phyloP scores from a whole-genome alignment of 2,113 vertebrate species.

The Cyprinodon brontotheroides region DNA sequence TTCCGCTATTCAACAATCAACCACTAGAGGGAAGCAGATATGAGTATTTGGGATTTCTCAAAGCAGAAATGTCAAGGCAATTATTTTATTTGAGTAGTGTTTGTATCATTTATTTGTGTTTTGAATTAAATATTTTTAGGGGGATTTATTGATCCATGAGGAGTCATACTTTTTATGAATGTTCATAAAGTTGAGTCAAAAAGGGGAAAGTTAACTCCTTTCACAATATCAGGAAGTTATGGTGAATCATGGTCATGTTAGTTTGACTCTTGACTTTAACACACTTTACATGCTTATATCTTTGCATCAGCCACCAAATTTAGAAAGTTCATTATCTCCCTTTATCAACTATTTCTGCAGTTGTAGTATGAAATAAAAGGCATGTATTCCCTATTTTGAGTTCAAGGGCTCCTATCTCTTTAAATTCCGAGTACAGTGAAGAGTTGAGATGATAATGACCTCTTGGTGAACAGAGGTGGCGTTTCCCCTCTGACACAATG shows the following conservation, averaged over 20 bases:
- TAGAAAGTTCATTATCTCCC: background rate
- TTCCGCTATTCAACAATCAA: background rate
- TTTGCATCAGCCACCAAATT: background rate
- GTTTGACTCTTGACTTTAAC: slow-evolving; percentile 34
- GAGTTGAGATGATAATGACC: slow-evolving; percentile 57
- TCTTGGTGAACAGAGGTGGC: slow-evolving; percentile 60
- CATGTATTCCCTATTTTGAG: background rate
- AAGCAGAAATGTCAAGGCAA: background rate
- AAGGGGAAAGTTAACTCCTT: slow-evolving; percentile 20
- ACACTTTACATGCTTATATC: slow-evolving; percentile 4
- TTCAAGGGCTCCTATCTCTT: slow-evolving; percentile 36
- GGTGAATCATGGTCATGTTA: slow-evolving; percentile 29
- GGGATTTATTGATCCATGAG: background rate
- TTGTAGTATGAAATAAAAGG: background rate
- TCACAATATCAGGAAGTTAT: slow-evolving; percentile 12
- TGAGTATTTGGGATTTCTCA: background rate
- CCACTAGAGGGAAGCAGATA: slow-evolving; percentile 48
- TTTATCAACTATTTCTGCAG: background rate
- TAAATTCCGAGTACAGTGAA: slow-evolving; percentile 43
- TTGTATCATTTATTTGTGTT: background rate
- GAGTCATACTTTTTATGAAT: background rate
- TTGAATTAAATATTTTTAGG: background rate
- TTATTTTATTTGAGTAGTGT: background rate
- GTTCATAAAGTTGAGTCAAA: background rate
- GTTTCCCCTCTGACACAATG: slow-evolving; percentile 70